These are phyloP conservation scores for Sus cebifrons DNA, from an alignment of 2,797 vertebrate species.

Conservation along the genomic window DNA sequence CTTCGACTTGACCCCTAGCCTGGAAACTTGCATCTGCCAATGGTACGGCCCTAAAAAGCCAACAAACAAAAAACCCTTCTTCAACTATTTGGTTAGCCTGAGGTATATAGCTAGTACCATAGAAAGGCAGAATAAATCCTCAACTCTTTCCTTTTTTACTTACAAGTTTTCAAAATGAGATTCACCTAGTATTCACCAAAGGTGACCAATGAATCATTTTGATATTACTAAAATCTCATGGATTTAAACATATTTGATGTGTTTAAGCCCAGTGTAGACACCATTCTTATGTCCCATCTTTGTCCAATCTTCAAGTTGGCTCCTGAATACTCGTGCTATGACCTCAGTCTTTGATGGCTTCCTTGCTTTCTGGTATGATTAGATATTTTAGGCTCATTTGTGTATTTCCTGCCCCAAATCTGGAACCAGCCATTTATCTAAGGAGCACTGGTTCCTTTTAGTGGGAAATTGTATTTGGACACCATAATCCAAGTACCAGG, in stretches of 20 bases:
- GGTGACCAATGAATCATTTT: not conserved
- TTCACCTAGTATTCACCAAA: not conserved
- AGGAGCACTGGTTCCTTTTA: not conserved
- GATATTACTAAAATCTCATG: not conserved
- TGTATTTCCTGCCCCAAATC: not conserved
- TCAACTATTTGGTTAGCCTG: not conserved
- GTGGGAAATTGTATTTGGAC: not conserved
- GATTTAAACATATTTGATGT: not conserved
- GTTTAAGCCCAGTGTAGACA: not conserved
- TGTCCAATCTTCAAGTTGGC: not conserved
- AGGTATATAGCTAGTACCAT: not conserved
- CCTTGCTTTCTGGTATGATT: not conserved
- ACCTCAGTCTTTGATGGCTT: not conserved
- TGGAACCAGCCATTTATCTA: slow-evolving; percentile 24
- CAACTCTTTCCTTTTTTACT: not conserved
- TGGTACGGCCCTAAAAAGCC: no score
- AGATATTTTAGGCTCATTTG: not conserved
- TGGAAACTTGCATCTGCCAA: no score
- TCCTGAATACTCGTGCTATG: not conserved
- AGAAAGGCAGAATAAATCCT: slow-evolving; percentile 5
- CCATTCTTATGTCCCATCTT: not conserved
- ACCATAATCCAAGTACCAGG: not conserved
- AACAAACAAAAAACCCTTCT: not conserved
- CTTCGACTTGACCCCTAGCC: no score
- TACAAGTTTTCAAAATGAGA: slow-evolving; percentile 14